Conservation (phyloP, 2,113 vertebrate species). For the Vidua macroura region DNA sequence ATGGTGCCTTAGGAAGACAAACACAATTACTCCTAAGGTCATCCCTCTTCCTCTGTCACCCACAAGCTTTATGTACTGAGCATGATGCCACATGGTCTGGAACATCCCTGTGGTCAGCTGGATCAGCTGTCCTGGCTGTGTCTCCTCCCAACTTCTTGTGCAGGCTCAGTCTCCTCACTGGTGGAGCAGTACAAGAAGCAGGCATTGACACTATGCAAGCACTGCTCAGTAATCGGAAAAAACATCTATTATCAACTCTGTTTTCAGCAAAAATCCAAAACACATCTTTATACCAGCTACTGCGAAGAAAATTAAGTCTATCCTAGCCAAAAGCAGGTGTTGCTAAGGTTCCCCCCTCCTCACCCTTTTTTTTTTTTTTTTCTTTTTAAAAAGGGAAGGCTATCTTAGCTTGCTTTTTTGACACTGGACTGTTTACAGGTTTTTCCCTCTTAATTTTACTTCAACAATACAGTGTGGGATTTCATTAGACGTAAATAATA, state of each 20-base stretch:
- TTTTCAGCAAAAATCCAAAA: neutral
- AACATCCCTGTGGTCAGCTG: neutral
- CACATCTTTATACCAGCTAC: neutral
- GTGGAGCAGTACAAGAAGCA: neutral
- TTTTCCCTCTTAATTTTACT: neutral
- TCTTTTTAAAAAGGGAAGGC: neutral
- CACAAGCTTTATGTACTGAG: neutral
- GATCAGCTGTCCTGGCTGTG: neutral
- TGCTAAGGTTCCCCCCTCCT: neutral
- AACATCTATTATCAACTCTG: neutral
- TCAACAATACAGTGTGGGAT: neutral
- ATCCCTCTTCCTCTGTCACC: neutral
- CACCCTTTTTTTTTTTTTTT: neutral
- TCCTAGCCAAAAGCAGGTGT: neutral
- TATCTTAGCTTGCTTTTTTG: neutral
- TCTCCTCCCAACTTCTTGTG: neutral
- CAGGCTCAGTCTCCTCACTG: rapidly evolving
- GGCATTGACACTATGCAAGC: neutral
- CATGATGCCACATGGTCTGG: neutral
- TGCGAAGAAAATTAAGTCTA: neutral
- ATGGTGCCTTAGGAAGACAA: neutral
- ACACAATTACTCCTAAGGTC: neutral
- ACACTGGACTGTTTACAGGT: rapidly evolving
- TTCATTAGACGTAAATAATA: neutral
- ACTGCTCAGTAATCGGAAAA: neutral